phyloP scores from a whole-genome alignment of 2,113 vertebrate species.

The Cyrtonyx montezumae region DNA sequence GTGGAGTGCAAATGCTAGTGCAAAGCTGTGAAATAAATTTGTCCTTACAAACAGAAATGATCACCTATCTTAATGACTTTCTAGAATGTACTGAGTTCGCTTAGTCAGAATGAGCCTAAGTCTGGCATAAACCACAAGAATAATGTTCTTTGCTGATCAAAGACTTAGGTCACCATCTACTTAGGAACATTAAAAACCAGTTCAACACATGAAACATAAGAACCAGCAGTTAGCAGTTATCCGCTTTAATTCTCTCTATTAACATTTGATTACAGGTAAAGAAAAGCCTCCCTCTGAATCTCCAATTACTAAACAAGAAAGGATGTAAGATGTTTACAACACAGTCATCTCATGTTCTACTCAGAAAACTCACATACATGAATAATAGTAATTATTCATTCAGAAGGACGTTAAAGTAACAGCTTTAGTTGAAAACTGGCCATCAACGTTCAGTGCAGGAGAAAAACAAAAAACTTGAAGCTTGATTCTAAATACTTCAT shows the following conservation, averaged over 20 bases:
- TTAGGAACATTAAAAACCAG: rapidly evolving
- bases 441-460: neutral
- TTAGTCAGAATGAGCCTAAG: neutral
- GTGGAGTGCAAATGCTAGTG: neutral
- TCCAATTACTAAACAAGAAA: neutral
- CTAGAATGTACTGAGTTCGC: neutral
- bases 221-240: neutral
- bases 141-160: neutral
- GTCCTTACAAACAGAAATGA: neutral
- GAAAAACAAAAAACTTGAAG: neutral
- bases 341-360: neutral
- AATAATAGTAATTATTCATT: neutral
- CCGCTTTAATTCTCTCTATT: neutral
- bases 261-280: neutral
- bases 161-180: neutral
- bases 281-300: neutral
- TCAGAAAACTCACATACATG: neutral
- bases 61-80: neutral
- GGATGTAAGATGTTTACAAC: neutral
- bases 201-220: neutral
- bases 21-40: neutral
- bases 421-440: neutral
- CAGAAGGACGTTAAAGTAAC: neutral
- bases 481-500: neutral
- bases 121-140: neutral